These are phyloP conservation scores for Antedon bifida DNA, from an alignment of 35 echinoderm and acorn worm genomes.

Conservation along the genomic window DNA sequence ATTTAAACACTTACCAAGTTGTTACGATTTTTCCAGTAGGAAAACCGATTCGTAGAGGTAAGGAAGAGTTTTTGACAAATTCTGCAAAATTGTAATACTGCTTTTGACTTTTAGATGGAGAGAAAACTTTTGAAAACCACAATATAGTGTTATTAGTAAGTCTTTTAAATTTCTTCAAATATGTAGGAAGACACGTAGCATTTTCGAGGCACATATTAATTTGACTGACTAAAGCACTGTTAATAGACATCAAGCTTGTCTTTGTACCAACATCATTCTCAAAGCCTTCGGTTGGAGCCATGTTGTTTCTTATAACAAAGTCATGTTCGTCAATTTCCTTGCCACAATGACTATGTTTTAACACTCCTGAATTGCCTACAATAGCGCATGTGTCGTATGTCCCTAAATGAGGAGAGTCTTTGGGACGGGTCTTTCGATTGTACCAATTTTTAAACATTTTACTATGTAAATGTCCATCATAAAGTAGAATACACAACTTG, in stretches of 20 bases:
- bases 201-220: neutral
- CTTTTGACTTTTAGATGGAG: neutral
- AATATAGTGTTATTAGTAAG: neutral
- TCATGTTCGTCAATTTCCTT: slow-evolving; percentile 18
- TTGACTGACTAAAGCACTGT: neutral
- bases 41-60: neutral
- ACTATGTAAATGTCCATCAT: neutral
- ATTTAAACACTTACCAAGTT: no score
- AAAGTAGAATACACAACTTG: no score
- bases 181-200: neutral
- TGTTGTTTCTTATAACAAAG: slow-evolving; percentile 8
- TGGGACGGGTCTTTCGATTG: neutral
- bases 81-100: neutral
- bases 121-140: neutral
- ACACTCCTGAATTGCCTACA: slow-evolving; percentile 8
- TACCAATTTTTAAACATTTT: neutral
- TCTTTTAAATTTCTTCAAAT: neutral
- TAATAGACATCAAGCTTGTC: neutral
- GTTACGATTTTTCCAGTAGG: neutral
- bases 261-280: slow-evolving; percentile 8
- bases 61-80: neutral
- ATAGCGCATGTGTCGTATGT: neutral
- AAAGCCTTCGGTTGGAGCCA: neutral
- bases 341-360: slow-evolving; percentile 2
- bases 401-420: neutral